Percentiles rank a stretch among this genome's conserved stretches.
Conservation (phyloP, 2,888 invertebrate genomes). For the Euspilapteryx auroguttella region DNA sequence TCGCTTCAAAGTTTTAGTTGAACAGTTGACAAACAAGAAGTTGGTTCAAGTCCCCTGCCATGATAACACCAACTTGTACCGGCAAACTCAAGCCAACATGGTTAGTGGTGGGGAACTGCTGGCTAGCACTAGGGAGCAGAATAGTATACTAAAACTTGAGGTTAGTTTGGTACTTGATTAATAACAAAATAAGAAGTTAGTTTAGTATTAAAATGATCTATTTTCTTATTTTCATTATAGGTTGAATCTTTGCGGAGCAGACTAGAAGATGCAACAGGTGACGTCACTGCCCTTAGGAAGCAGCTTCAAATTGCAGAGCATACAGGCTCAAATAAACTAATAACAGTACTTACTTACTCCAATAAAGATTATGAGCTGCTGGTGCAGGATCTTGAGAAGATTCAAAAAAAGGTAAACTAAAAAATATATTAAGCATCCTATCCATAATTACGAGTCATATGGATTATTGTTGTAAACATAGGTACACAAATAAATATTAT, state of each 20-base stretch:
- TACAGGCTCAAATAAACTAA: conserved; percentile 5
- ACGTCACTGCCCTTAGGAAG: conserved; percentile 66
- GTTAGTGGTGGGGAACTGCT: conserved; percentile 61
- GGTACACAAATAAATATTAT: too few species aligned
- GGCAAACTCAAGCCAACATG: conserved; percentile 35
- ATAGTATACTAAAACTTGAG: conserved; percentile 58
- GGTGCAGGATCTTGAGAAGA: conserved; percentile 67
- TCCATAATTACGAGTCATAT: too few species aligned
- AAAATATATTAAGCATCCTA: neutral
- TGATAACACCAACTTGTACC: conserved; percentile 20
- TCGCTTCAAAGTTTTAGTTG: conserved; percentile 78
- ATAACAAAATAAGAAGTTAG: neutral
- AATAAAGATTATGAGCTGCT: conserved; percentile 65
- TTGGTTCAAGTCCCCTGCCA: conserved; percentile 14
- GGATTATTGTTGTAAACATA: too few species aligned
- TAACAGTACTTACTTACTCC: conserved; percentile 15
- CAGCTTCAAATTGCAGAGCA: conserved; percentile 20
- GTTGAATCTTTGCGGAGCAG: conserved; percentile 73
- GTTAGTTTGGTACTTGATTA: conserved; percentile 15
- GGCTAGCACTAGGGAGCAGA: conserved; percentile 60
- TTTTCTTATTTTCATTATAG: too few species aligned
- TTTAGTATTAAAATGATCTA: neutral
- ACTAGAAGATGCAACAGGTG: conserved; percentile 70
- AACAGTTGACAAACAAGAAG: conserved; percentile 67
- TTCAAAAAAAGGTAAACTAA: conserved; percentile 61